These are phyloP conservation scores for Cynopterus brachyotis DNA, from an alignment of 2,113 vertebrate species.

Conservation along the genomic window DNA sequence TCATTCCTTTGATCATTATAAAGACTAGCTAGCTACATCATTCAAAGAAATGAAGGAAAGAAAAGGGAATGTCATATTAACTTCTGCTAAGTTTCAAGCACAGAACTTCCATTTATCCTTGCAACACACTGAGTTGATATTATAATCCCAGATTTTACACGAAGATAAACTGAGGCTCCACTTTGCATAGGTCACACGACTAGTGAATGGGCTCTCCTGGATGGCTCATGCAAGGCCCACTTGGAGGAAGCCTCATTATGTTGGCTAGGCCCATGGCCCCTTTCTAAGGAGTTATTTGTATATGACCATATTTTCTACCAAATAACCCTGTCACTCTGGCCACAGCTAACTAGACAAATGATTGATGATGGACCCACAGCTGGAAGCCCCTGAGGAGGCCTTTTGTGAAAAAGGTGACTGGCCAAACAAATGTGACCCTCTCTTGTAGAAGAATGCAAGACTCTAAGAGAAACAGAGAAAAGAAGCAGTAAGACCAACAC, in stretches of 20 bases:
- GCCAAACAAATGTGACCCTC: neutral
- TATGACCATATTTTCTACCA: neutral
- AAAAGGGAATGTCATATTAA: neutral
- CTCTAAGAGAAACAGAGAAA: neutral
- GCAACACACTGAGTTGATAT: neutral
- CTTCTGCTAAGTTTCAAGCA: neutral
- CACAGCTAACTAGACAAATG: neutral
- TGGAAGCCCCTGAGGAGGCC: neutral
- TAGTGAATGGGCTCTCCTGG: neutral
- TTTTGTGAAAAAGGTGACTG: neutral
- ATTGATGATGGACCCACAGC: neutral
- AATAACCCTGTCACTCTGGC: neutral
- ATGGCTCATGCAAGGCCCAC: neutral
- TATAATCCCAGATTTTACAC: neutral
- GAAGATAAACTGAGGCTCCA: neutral
- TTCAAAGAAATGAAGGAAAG: neutral
- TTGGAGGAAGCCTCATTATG: neutral
- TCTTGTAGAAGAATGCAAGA: neutral
- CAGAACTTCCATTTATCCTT: neutral
- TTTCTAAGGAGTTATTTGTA: neutral
- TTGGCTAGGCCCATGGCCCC: neutral
- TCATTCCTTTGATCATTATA: neutral
- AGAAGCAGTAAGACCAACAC: neutral
- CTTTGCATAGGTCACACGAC: neutral
- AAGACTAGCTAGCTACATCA: neutral